Percentiles rank a stretch among this genome's conserved stretches.
Evolutionary conservation across 2,888 invertebrate species (phyloP).

Genomic region (Tetragonula carbonaria): DNA sequence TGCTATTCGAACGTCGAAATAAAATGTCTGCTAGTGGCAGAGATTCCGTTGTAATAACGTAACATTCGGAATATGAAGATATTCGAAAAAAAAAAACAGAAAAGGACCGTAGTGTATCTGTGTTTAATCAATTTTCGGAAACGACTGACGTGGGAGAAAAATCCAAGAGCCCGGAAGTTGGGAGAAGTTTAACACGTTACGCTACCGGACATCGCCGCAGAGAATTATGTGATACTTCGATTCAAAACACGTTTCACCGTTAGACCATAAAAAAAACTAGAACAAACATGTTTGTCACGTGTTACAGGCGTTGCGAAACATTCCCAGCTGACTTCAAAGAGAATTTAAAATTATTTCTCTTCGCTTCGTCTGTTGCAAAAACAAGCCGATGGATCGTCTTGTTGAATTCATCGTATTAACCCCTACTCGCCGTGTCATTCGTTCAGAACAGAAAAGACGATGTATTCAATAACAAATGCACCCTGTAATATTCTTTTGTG

Average conservation of each 20-base stretch:
- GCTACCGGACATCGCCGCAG: neutral
- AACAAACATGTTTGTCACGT: conserved; percentile 59
- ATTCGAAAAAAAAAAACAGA: too few species aligned
- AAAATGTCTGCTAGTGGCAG: too few species aligned
- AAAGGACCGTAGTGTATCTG: neutral
- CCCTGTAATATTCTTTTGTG: too few species aligned
- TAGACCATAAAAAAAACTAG: conserved; percentile 52
- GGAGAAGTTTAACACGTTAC: conserved; percentile 35
- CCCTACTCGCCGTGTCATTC: too few species aligned
- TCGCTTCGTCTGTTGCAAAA: conserved; percentile 11
- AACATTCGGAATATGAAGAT: too few species aligned
- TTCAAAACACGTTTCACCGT: conserved; percentile 57
- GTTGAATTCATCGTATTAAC: neutral
- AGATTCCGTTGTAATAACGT: too few species aligned
- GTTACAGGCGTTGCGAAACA: conserved; percentile 49
- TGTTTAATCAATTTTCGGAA: conserved; percentile 16
- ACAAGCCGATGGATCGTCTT: conserved; percentile 26
- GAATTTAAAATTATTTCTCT: conserved; percentile 49
- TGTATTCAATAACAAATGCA: too few species aligned
- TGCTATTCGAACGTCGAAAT: too few species aligned
- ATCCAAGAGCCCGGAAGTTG: conserved; percentile 40
- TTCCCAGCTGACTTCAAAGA: conserved; percentile 51
- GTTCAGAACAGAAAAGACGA: neutral
- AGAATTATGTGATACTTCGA: conserved; percentile 58
- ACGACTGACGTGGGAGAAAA: conserved; percentile 20